Conservation (phyloP, 53 echinoderm and acorn worm genomes). For the Holothuria scabra region DNA sequence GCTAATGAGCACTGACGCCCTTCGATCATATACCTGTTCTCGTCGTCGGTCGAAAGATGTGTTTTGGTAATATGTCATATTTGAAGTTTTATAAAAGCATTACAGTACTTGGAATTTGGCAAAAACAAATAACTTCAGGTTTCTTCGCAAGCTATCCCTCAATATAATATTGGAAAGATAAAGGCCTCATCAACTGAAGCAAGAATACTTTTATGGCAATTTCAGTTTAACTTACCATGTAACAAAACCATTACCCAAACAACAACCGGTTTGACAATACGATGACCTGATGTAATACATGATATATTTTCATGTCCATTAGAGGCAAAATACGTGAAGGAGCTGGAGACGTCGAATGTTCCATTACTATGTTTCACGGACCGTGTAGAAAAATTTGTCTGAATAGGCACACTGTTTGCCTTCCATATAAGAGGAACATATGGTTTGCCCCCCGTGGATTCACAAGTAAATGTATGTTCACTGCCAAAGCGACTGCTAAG, state of each 20-base stretch:
- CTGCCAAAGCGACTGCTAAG: background rate
- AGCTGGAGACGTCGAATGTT: background rate
- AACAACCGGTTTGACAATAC: background rate
- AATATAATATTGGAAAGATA: no score
- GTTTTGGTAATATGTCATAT: no score
- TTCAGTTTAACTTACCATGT: background rate
- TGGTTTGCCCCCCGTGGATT: conserved; percentile 4
- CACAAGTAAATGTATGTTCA: background rate
- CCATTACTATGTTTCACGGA: background rate
- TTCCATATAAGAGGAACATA: background rate
- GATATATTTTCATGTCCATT: background rate
- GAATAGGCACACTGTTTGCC: background rate
- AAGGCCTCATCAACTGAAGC: no score
- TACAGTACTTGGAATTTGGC: no score
- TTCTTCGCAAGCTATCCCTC: no score
- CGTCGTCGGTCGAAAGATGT: no score
- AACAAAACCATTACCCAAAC: background rate
- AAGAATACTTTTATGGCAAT: no score
- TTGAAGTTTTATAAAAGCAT: no score
- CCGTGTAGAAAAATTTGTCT: background rate
- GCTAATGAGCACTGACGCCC: no score
- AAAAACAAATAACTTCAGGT: no score
- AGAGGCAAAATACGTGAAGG: conserved; percentile 2
- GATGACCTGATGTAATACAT: background rate
- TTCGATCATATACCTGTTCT: no score